Evolutionary conservation across 2,888 invertebrate genomes (phyloP), one percentile per base, ranked within the genome.

Genomic region (Prosopocoilus inquinatus): DNA sequence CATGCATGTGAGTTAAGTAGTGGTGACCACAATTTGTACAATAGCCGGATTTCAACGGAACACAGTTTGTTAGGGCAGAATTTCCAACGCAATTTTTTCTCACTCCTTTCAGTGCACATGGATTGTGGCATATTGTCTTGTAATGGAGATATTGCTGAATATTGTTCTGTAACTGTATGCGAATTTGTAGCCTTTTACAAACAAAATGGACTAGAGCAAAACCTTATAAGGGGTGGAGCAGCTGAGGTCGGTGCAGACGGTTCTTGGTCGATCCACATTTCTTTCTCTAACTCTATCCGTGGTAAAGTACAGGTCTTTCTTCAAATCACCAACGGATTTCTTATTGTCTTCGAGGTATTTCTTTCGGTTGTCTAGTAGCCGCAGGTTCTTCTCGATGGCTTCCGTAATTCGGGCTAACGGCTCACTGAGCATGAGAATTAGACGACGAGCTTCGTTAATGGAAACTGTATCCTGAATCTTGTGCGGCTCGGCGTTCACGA

Each of bases 321-420:
- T 70, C 41, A 74, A 49, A 39, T 70, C 66, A 0, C 65, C 63
- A 47, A 75, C 49, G 44, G 64, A 64, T 47, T 66, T 57, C 47
- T 64, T 62, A 9, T 68, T 64, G 2, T 64, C 15, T 13, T 51
- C 34, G 3, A 73, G 57, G n/a, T n/a, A n/a, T n/a, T 34, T 64
- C 45, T 65, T 45, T 36, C 70, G 71, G 13, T 65, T 65, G 35
- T 70, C 57, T 46, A 73, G 32, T 32, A 52, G 50, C 3, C 43
- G 66, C 36, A 50, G 73, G 71, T 76, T 76, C 46, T 74, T 70
- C n/a, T 69, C 57, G 20, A 76, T 71, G 3, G 70, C 54, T 56
- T 75, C 69, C 0, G 70, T 65, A 45, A 75, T 72, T 47, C 75
- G 75, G 3, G 72, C 71, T 52, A 76, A 60, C 0, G 76, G 76